These are phyloP conservation scores for Apodemia hepburni DNA, from an alignment of 2,888 invertebrate species.

Conservation along the genomic window DNA sequence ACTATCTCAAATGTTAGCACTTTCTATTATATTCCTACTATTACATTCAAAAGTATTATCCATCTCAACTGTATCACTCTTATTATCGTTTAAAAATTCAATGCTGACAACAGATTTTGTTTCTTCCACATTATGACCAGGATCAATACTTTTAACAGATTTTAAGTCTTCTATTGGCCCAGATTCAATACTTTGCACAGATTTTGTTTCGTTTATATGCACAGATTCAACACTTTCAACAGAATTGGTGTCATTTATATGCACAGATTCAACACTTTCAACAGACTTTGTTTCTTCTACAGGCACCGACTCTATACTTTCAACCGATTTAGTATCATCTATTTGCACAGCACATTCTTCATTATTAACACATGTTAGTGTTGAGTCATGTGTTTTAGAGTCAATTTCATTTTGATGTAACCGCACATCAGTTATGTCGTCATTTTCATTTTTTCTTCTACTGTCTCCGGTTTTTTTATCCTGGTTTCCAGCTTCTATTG, in stretches of 20 bases:
- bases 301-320: background rate
- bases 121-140: background rate
- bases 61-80: constrained; percentile 5
- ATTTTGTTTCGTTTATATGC: background rate
- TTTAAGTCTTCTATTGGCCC: background rate
- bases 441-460: constrained; percentile 6
- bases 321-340: background rate
- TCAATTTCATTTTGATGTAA: background rate
- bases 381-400: background rate
- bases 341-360: background rate
- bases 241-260: constrained; percentile 14
- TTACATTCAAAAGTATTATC: constrained; percentile 5
- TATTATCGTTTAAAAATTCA: background rate
- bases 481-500: constrained; percentile 15
- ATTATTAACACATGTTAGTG: background rate
- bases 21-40: background rate
- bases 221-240: constrained; percentile 19
- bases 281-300: constrained; percentile 1
- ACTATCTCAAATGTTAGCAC: constrained; percentile 1
- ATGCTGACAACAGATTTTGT: background rate
- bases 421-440: background rate
- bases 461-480: constrained; percentile 12
- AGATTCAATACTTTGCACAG: constrained; percentile 4
- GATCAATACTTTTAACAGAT: background rate
- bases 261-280: background rate